These are phyloP conservation scores for Sebastes matsubarae DNA, from an alignment of 2,797 vertebrate genomes.

Conservation along the genomic window DNA sequence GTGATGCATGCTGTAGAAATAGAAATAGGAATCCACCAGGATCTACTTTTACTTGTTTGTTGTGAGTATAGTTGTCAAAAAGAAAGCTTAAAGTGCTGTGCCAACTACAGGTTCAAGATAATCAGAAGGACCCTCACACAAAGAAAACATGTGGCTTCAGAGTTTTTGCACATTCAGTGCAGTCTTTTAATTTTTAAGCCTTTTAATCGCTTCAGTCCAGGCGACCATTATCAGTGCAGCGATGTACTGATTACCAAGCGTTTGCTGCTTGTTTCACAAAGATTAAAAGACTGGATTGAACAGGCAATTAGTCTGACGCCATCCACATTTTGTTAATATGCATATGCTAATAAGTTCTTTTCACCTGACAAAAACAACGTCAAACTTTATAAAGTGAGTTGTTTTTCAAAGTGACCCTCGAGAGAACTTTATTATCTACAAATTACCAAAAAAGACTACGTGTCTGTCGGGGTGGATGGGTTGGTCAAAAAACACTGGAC, in stretches of 20 bases:
- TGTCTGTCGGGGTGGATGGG: no score
- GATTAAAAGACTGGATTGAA: conserved; percentile 24
- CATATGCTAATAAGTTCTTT: neutral
- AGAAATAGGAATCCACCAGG: neutral
- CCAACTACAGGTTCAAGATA: conserved; percentile 15
- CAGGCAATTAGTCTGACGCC: conserved; percentile 5
- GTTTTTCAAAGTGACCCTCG: neutral
- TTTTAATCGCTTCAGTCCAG: neutral
- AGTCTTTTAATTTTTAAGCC: conserved; percentile 17
- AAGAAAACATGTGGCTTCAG: conserved; percentile 23
- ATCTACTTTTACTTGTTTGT: neutral
- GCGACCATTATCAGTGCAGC: neutral
- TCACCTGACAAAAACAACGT: neutral
- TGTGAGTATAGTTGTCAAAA: neutral
- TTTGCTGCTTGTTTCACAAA: conserved; percentile 13
- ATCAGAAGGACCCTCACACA: neutral
- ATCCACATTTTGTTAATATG: neutral
- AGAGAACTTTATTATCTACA: neutral
- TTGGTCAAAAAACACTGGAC: no score
- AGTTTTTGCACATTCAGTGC: conserved; percentile 8
- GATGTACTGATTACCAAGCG: conserved; percentile 6
- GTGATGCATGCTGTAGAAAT: neutral
- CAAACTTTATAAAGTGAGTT: neutral
- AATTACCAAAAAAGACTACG: neutral
- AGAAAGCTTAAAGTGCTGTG: neutral